phyloP scores from a whole-genome alignment of 2,113 vertebrate species.

The Hyaena hyaena region DNA sequence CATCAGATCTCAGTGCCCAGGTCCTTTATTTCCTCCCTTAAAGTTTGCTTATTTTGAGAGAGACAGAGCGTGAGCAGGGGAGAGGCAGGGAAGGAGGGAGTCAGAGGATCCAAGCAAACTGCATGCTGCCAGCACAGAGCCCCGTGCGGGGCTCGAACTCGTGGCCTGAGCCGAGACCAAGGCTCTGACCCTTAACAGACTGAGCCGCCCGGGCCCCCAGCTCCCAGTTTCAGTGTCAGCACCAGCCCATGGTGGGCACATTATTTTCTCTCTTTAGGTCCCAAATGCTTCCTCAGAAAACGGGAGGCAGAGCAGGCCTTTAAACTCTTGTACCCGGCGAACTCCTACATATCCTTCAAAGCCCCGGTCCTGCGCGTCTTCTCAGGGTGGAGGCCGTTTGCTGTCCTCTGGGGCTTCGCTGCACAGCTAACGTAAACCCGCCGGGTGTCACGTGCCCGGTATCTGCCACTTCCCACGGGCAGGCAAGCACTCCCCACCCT shows the following conservation, averaged over 20 bases:
- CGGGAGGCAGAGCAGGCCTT: not conserved
- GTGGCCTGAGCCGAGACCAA: too few species aligned
- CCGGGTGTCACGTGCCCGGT: too few species aligned
- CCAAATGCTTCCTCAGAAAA: not conserved
- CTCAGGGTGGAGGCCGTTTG: not conserved
- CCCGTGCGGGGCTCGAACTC: too few species aligned
- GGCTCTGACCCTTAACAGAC: too few species aligned
- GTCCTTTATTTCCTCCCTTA: too few species aligned
- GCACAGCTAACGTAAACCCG: not conserved
- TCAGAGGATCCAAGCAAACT: too few species aligned
- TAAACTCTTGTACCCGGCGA: not conserved
- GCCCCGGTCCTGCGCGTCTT: not conserved
- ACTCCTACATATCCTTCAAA: not conserved
- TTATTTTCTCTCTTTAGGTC: not conserved
- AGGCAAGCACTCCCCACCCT: not conserved
- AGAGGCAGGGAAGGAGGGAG: too few species aligned
- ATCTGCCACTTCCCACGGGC: not conserved
- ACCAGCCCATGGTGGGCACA: accelerated
- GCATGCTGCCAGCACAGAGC: too few species aligned
- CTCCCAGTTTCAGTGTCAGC: too few species aligned
- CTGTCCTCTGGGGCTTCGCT: not conserved
- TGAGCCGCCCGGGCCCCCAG: too few species aligned
- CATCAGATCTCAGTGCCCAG: accelerated
- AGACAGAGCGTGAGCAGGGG: too few species aligned
- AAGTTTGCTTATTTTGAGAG: too few species aligned